Conservation (phyloP, 2,113 vertebrate genomes). For the Solea senegalensis region DNA sequence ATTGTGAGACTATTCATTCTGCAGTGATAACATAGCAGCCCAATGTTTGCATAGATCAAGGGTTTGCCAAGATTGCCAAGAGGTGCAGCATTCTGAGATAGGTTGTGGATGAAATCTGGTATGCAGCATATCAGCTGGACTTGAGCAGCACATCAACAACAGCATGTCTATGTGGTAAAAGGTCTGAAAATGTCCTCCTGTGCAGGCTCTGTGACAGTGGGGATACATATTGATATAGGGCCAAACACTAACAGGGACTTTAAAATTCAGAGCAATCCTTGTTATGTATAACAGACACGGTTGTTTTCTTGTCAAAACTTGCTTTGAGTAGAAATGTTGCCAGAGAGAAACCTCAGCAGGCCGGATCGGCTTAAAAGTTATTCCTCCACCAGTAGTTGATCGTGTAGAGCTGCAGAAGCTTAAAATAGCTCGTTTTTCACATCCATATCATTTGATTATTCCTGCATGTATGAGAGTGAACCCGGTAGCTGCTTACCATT, state of each 20-base stretch:
- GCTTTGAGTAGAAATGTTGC: neutral
- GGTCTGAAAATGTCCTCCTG: slow-evolving; percentile 31
- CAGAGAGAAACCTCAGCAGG: neutral
- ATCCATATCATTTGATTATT: neutral
- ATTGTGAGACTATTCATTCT: slow-evolving; percentile 41
- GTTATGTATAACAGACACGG: neutral
- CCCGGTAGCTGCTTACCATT: neutral
- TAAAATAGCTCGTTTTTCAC: too few relatives aligned
- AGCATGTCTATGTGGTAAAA: slow-evolving; percentile 51
- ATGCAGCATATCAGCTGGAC: slow-evolving; percentile 52
- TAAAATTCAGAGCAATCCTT: neutral
- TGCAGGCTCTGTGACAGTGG: slow-evolving; percentile 22
- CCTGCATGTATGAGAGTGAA: too few relatives aligned
- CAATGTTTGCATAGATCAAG: slow-evolving; percentile 73
- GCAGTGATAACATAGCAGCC: slow-evolving; percentile 55
- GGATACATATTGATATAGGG: slow-evolving; percentile 8
- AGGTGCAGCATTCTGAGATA: slow-evolving; percentile 75
- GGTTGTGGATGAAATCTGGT: slow-evolving; percentile 68
- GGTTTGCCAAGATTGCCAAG: slow-evolving; percentile 67
- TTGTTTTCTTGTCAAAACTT: neutral
- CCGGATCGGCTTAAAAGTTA: neutral
- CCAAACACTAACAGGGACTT: slow-evolving; percentile 29
- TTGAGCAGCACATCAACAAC: slow-evolving; percentile 65
- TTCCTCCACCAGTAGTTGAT: too few relatives aligned
- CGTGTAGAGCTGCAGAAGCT: neutral